Evolutionary conservation across 2,797 vertebrate genomes (phyloP).

Genomic region (Serranus cabrilla): DNA sequence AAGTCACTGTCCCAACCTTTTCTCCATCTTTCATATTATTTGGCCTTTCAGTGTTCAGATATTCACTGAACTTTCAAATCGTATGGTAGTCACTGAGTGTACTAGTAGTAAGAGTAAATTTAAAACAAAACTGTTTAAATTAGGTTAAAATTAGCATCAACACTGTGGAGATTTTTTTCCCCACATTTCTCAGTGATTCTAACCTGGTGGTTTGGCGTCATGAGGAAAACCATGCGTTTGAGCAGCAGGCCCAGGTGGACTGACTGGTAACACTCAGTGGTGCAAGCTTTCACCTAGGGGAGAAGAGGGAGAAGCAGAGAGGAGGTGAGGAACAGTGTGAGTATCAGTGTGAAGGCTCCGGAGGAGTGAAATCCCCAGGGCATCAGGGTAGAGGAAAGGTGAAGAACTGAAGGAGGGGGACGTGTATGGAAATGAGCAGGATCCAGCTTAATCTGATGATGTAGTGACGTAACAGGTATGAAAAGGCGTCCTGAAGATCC

Average conservation of each 20-base stretch:
- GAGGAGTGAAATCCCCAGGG: constrained; percentile 12
- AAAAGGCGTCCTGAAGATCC: constrained; percentile 55
- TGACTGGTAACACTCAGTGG: constrained; percentile 83
- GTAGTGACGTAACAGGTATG: constrained; percentile 4
- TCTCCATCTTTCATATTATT: background rate
- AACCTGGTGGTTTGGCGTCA: constrained; percentile 93
- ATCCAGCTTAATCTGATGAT: constrained; percentile 32
- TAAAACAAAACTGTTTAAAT: background rate
- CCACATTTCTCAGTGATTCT: constrained; percentile 23
- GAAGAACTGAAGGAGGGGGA: background rate
- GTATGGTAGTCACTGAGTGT: background rate
- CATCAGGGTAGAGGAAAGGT: constrained; percentile 2
- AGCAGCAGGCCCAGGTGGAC: constrained; percentile 88
- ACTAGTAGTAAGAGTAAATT: background rate
- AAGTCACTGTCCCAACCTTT: background rate
- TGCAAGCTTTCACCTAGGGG: constrained; percentile 89
- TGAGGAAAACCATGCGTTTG: constrained; percentile 92
- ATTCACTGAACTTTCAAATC: background rate
- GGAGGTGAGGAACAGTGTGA: constrained; percentile 16
- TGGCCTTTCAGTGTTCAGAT: background rate
- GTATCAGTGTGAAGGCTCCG: constrained; percentile 21
- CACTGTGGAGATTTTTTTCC: too few relatives aligned
- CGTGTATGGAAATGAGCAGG: background rate
- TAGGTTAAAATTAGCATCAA: too few relatives aligned
- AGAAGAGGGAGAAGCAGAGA: constrained; percentile 22